Evolutionary conservation across 2,113 vertebrate species (phyloP).

Genomic region (Lepus timidus): DNA sequence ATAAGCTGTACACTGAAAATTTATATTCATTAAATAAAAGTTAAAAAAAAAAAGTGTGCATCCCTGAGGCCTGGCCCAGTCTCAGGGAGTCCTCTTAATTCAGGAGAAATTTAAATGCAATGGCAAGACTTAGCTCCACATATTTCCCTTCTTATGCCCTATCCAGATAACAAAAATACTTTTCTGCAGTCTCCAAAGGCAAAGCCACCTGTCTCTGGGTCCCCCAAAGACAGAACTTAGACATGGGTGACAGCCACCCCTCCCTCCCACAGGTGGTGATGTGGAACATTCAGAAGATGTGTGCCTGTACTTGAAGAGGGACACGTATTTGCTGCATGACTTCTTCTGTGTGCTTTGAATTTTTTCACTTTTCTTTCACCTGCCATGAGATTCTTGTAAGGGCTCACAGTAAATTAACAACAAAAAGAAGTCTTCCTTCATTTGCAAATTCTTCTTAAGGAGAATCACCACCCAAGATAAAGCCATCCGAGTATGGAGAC

Average conservation of each 20-base stretch:
- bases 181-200: background rate
- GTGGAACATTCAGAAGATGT: background rate
- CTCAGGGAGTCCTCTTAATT: background rate
- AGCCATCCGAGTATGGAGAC: background rate
- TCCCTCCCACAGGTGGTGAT: fast-evolving
- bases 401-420: background rate
- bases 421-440: background rate
- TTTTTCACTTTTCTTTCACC: background rate
- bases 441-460: background rate
- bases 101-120: background rate
- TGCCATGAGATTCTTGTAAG: background rate
- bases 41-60: background rate
- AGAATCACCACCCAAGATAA: background rate
- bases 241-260: fast-evolving
- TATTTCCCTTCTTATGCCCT: background rate
- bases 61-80: background rate
- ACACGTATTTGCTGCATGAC: fast-evolving
- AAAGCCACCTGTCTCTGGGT: fast-evolving
- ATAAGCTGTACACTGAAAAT: too few relatives aligned
- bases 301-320: fast-evolving
- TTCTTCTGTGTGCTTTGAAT: background rate
- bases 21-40: too few relatives aligned
- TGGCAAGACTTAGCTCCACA: background rate
- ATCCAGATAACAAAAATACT: background rate
- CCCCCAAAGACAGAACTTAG: background rate